Percentiles rank a stretch among this genome's conserved stretches.
Evolutionary conservation across 2,797 vertebrate genomes (phyloP).

Genomic region (Liasis olivaceus): DNA sequence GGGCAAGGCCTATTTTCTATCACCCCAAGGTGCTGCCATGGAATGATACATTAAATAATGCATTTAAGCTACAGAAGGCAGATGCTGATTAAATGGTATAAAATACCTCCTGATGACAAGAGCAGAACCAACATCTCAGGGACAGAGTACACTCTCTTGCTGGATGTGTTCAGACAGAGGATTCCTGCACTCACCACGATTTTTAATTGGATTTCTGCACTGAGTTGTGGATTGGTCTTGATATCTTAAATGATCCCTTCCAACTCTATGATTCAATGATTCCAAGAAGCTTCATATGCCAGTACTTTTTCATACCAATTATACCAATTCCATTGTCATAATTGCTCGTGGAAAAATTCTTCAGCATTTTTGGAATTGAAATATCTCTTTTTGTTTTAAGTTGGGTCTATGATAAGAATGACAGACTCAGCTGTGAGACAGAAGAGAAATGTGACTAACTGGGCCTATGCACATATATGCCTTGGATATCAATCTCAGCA

Average conservation of each 20-base stretch:
- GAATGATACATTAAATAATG: not conserved
- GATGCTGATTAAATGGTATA: not conserved
- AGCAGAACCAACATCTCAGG: not conserved
- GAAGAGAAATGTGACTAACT: not conserved
- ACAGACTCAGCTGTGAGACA: not conserved
- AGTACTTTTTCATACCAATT: not conserved
- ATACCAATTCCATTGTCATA: not conserved
- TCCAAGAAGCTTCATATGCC: not conserved
- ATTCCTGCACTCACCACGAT: not conserved
- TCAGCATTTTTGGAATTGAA: not conserved
- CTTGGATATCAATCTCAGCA: slow-evolving; percentile 15
- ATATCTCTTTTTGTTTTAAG: not conserved
- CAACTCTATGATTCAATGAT: not conserved
- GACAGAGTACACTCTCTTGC: not conserved
- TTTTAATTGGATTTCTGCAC: not conserved
- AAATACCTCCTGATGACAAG: not conserved
- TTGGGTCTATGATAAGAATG: not conserved
- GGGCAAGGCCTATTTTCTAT: not conserved
- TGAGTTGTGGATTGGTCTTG: not conserved
- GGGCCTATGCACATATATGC: not conserved
- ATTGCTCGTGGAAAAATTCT: not conserved
- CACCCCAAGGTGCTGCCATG: not conserved
- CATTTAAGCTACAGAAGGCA: not conserved
- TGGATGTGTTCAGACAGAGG: not conserved
- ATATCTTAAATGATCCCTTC: not conserved